Base-by-base conservation (phyloP, 2,888 invertebrate genomes). In the Gasteruption jaculator region DNA sequence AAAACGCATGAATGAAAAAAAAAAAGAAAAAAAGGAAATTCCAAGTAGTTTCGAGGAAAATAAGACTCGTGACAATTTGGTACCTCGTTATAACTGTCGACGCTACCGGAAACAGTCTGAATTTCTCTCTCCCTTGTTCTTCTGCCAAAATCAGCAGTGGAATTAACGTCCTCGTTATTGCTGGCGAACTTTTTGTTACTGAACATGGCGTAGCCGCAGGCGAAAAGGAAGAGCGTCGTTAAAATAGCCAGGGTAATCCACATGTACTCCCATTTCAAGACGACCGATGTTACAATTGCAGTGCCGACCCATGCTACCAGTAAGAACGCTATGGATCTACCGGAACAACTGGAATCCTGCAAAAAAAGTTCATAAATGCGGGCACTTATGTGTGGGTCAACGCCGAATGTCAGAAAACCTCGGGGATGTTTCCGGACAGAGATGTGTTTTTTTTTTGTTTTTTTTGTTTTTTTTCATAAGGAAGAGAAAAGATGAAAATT, bases 231-330 rank as follows among this genome's bases (percentile, higher is more conserved):
- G n/a, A 61, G 45, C 18, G 61, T 35, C 18, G 63, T 61, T 18
- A 63, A 25, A 30, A 61, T 40, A 12, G 54, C 56, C 35, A 63
- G 46, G 8, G 60, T 60, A 15, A 63, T 53, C 61, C 62, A 62
- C 60, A 61, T 58, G 38, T 62, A 58, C 29, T 58, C 56, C 63
- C 61, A 61, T 20, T 56, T 51, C 12, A 63, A 41, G 16, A 63
- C 41, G 26, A 61, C 48, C 15, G 61, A 59, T 5, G 61, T 61
- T 24, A 59, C 50, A 54, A 62, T 57, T 3, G 60, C 60, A 5
- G 55, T 57, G 8, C 58, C 53, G 2, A 63, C 53, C 63, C 61
- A 62, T 18, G 57, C 59, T 20, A 60, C 48, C 34, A 63, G 33
- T 7, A 63, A 50, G 16, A 57, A 61, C 11, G 58, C 60, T 29